Evolutionary conservation across 2,113 vertebrate species (phyloP).

Genomic region (Jaculus jaculus): DNA sequence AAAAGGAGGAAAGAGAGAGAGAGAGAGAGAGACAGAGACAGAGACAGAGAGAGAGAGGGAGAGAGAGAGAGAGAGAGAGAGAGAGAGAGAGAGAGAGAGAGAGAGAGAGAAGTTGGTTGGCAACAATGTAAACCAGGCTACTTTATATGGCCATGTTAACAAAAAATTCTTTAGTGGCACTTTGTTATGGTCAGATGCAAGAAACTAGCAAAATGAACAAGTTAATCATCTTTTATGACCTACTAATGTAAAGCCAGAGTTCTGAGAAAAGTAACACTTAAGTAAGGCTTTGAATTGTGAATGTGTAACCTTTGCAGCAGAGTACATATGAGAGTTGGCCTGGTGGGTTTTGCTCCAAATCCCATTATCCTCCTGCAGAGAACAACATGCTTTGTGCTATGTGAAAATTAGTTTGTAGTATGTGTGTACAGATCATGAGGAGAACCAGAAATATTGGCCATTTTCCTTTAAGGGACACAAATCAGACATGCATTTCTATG

Average conservation of each 20-base stretch:
- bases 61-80: not conserved
- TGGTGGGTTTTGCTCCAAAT: conserved; percentile 19
- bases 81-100: not conserved
- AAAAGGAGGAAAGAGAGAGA: not conserved
- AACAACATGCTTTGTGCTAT: conserved; percentile 11
- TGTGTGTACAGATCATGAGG: not conserved
- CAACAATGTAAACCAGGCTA: not conserved
- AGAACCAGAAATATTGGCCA: conserved; percentile 2
- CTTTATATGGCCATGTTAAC: not conserved
- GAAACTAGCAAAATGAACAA: not conserved
- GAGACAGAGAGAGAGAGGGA: not conserved
- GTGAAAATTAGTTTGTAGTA: conserved; percentile 44
- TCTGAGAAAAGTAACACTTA: not conserved
- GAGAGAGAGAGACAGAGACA: not conserved
- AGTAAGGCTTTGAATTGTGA: not conserved
- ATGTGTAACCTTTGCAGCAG: not conserved
- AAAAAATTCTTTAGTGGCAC: conserved; percentile 18
- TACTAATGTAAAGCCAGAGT: not conserved
- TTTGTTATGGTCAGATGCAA: not conserved
- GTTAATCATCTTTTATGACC: not conserved
- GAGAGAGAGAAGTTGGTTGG: not conserved
- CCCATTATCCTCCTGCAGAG: conserved; percentile 43
- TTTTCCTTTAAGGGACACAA: conserved; percentile 31
- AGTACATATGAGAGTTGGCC: not conserved
- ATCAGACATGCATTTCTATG: conserved; percentile 12